Base-by-base conservation (phyloP, 2,888 invertebrate species). In the Ecliptopera silaceata region DNA sequence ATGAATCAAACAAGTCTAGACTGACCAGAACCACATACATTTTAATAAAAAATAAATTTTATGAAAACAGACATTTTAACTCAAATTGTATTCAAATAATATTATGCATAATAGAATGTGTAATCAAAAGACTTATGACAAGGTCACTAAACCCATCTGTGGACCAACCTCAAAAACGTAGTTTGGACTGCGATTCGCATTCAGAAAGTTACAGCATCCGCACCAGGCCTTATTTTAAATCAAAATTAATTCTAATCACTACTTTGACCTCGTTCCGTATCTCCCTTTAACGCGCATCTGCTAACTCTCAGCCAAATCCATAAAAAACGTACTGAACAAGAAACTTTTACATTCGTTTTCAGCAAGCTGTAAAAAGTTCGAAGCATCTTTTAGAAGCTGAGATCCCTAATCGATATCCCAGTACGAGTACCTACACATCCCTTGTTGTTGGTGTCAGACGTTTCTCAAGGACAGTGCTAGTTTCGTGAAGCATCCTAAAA, bases 231-330 rank as follows among this genome's bases (percentile, higher is more conserved):
- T 67, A 70, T 77, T 77, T 76, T 74, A 78, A 77, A 70, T 75
- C 80, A 82, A 26, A 26, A 84, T 82, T 84, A 84, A 76, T 80
- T 79, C 74, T 74, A 70, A 79, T 76, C 74, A 79, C 74, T 69
- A 75, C 71, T 77, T 73, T 78, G 81, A 78, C 78, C 81, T 78
- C 74, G 73, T 70, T 71, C 68, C 71, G 66, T 63, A 65, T 63
- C 68, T 68, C 66, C 63, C 63, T 65, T 66, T 57, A 68, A 63
- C 63, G 65, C 65, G 60, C 66, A 70, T 70, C 69, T 71, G 61
- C 64, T 65, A 71, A 71, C 65, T 70, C 69, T 63, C 68, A 72
- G 66, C 65, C 66, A 63, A 60, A 59, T 53, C 48, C 18, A 56
- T 48, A 26, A 31, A 65, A 72, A 69, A 62, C 56, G 57, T 58